Conservation (phyloP, 1,140 invertebrate species). For the Patella vulgata region DNA sequence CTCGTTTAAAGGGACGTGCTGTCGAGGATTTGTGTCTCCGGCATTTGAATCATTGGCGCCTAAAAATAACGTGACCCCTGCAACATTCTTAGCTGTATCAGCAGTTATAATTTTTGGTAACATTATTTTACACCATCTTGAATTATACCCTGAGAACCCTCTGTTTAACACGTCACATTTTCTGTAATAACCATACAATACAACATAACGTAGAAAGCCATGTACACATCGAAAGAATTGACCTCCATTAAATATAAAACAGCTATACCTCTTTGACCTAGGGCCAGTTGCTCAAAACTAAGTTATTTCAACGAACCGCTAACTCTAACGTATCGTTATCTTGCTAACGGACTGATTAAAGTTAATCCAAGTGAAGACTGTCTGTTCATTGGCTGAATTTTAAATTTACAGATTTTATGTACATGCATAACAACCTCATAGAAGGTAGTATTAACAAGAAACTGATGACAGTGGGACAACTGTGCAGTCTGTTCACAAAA, state of each 20-base stretch:
- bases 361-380: too few relatives aligned
- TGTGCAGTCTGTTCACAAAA: too few relatives aligned
- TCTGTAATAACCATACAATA: constrained; percentile 42
- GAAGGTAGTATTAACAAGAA: too few relatives aligned
- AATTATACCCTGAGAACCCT: constrained; percentile 68
- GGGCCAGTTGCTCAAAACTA: too few relatives aligned
- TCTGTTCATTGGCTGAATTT: too few relatives aligned
- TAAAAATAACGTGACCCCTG: constrained; percentile 61
- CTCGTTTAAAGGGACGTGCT: constrained; percentile 65
- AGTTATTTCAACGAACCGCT: too few relatives aligned
- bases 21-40: constrained; percentile 39
- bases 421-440: too few relatives aligned
- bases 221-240: background rate
- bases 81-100: constrained; percentile 46
- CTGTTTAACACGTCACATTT: constrained; percentile 66
- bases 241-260: background rate
- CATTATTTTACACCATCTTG: constrained; percentile 56
- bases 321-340: background rate
- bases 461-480: too few relatives aligned
- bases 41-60: constrained; percentile 67
- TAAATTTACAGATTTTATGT: too few relatives aligned
- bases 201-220: background rate
- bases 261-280: background rate
- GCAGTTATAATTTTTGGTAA: constrained; percentile 55
- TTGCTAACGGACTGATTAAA: too few relatives aligned